These are phyloP conservation scores for Erethizon dorsatum DNA, from an alignment of 2,797 vertebrate genomes.

Conservation along the genomic window DNA sequence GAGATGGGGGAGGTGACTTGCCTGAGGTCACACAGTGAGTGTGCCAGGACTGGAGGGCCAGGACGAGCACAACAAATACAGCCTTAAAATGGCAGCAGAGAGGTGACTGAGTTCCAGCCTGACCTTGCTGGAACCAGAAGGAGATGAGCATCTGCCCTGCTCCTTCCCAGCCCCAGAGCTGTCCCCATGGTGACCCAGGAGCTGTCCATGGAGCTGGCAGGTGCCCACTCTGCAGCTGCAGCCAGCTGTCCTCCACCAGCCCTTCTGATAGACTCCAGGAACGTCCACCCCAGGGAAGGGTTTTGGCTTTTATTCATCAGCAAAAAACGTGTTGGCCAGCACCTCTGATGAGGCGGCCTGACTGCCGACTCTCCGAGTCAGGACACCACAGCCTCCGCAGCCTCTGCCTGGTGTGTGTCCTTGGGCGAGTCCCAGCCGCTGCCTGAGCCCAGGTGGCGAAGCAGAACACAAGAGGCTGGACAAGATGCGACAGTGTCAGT, in stretches of 20 bases:
- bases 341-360: not conserved
- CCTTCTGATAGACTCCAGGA: not conserved
- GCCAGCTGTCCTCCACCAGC: not conserved
- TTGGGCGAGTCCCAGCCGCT: not conserved
- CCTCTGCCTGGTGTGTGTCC: conserved; percentile 48
- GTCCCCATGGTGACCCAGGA: not conserved
- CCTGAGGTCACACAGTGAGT: not conserved
- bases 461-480: not conserved
- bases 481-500: fast-evolving
- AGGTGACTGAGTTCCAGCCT: not conserved
- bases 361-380: conserved; percentile 26
- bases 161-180: not conserved
- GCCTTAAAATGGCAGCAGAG: not conserved
- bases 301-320: conserved; percentile 43
- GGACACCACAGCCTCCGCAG: not conserved
- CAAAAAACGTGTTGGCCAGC: conserved; percentile 7
- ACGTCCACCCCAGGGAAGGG: not conserved
- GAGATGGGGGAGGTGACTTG: not conserved
- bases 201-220: not conserved
- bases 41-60: not conserved
- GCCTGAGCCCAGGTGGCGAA: not conserved
- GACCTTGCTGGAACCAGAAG: not conserved
- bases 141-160: not conserved
- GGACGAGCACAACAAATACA: not conserved
- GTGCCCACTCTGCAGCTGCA: not conserved